Evolutionary conservation across 2,888 invertebrate genomes (phyloP).

Genomic region (Hypolimnas misippus): DNA sequence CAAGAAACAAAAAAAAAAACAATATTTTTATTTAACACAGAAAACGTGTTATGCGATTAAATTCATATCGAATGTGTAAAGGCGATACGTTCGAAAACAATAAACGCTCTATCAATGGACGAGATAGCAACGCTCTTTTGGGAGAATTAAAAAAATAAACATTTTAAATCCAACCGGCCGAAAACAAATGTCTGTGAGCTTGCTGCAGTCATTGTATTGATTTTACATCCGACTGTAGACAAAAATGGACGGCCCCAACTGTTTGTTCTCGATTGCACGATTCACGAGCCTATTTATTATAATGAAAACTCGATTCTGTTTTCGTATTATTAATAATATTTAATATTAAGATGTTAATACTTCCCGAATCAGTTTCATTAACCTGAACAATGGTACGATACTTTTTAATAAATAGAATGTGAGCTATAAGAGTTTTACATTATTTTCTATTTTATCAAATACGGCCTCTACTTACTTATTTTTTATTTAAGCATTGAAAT

Average conservation of each 20-base stretch:
- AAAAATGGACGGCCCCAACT: slow-evolving; percentile 63
- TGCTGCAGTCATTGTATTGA: slow-evolving; percentile 75
- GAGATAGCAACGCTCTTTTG: slow-evolving; percentile 36
- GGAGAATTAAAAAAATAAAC: slow-evolving; percentile 46
- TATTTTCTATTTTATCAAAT: too few relatives aligned
- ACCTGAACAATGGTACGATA: too few relatives aligned
- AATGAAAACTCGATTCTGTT: neutral
- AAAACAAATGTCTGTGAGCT: slow-evolving; percentile 67
- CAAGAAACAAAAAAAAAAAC: neutral
- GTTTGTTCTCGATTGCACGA: slow-evolving; percentile 36
- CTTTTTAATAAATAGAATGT: too few relatives aligned
- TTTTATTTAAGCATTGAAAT: too few relatives aligned
- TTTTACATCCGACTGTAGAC: slow-evolving; percentile 72
- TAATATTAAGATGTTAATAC: too few relatives aligned
- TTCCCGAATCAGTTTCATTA: too few relatives aligned
- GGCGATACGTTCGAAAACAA: slow-evolving; percentile 31
- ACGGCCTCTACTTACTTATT: too few relatives aligned
- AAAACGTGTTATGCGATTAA: neutral
- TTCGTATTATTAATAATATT: too few relatives aligned
- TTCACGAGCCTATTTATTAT: neutral
- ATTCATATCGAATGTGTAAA: slow-evolving; percentile 8
- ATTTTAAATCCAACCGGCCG: slow-evolving; percentile 41
- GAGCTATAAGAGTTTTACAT: too few relatives aligned
- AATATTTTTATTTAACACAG: neutral
- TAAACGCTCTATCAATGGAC: slow-evolving; percentile 34